A percentile compares a stretch with the other conserved stretches of the same genome.
Evolutionary conservation across 1,140 invertebrate species (phyloP).

Genomic region (Potamilus streckersoni): DNA sequence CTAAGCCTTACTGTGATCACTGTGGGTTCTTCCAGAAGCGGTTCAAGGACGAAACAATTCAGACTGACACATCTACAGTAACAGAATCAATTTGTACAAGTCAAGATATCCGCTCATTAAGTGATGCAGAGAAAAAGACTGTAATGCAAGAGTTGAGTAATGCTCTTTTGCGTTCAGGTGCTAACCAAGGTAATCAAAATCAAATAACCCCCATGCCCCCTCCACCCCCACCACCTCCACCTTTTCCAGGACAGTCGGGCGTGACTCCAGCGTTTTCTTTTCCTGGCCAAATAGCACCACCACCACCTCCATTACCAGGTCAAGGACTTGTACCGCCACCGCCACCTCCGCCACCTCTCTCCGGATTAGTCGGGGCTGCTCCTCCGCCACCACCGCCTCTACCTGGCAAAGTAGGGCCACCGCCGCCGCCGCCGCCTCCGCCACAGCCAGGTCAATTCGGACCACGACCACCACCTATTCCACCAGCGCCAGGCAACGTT

Average conservation of each 20-base stretch:
- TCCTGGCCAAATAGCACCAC: conserved; percentile 3
- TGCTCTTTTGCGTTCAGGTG: too few relatives aligned
- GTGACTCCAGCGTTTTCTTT: neutral
- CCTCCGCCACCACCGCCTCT: conserved; percentile 1
- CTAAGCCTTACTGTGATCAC: conserved; percentile 28
- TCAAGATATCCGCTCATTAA: too few relatives aligned
- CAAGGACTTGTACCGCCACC: neutral
- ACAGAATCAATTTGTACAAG: too few relatives aligned
- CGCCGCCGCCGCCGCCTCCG: conserved; percentile 15
- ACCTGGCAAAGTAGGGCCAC: neutral
- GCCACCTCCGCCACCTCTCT: conserved; percentile 11
- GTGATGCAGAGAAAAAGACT: too few relatives aligned
- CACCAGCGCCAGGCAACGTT: neutral
- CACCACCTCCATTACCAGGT: neutral
- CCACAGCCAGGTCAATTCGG: neutral
- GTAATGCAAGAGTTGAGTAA: too few relatives aligned
- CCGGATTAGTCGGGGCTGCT: neutral
- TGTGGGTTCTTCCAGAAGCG: conserved; percentile 23
- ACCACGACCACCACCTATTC: conserved; percentile 11
- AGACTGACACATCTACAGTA: conserved; percentile 1
- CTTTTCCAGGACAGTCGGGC: neutral
- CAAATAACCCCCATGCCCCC: too few relatives aligned
- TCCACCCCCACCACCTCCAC: neutral
- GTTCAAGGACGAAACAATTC: conserved; percentile 1
- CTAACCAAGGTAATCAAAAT: too few relatives aligned